Conservation (phyloP, 1,140 invertebrate species). For the Brachionus asplanchnoidis region DNA sequence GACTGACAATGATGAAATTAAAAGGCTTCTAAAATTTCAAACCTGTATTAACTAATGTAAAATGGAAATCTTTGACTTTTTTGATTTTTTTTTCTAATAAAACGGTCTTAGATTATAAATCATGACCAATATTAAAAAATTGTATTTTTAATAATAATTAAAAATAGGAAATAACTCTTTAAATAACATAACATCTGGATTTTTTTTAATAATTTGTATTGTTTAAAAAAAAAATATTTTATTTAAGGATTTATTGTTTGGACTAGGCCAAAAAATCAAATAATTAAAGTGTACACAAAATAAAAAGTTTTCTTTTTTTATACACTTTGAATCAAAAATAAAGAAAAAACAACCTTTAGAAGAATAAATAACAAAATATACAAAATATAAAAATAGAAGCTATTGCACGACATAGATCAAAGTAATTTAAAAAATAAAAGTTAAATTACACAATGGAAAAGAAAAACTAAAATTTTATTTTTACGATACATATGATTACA, state of each 20-base stretch:
- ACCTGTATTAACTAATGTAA: not conserved
- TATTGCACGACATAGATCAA: not conserved
- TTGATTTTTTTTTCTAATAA: not conserved
- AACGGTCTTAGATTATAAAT: not conserved
- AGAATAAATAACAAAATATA: not conserved
- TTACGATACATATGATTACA: not conserved
- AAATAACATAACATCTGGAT: no score
- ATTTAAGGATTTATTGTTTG: not conserved
- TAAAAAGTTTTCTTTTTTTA: not conserved
- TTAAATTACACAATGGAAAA: not conserved
- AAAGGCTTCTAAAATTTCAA: not conserved
- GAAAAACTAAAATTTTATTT: not conserved
- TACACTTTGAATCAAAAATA: not conserved
- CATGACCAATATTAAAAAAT: not conserved
- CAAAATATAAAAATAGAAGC: not conserved
- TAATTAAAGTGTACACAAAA: not conserved
- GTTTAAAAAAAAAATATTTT: not conserved
- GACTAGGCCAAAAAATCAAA: not conserved
- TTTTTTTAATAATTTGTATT: not conserved
- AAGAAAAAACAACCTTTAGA: not conserved
- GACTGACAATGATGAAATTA: constrained; percentile 63
- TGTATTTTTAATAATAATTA: no score
- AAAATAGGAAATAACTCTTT: no score
- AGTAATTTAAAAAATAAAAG: not conserved
- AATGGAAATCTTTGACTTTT: not conserved